A percentile compares a stretch with the other conserved stretches of the same genome.
Evolutionary conservation across 2,797 vertebrate genomes (phyloP).

Genomic region (Acipenser transmontanus): DNA sequence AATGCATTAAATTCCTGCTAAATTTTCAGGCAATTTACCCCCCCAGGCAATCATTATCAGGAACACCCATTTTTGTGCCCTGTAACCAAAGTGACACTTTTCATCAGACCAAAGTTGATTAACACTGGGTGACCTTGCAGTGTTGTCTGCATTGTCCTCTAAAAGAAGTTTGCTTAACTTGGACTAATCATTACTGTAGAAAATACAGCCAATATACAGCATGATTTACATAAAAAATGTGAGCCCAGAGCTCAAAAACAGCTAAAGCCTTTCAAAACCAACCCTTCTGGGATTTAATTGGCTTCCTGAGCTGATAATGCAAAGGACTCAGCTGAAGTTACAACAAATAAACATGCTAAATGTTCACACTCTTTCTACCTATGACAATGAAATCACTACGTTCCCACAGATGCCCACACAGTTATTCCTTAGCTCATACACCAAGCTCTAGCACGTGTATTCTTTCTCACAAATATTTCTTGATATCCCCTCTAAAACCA

Average conservation of each 20-base stretch:
- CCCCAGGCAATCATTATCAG: neutral
- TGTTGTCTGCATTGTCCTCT: neutral
- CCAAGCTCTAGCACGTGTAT: no score
- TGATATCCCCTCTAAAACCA: no score
- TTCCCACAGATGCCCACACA: no score
- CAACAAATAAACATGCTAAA: no score
- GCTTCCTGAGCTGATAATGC: neutral
- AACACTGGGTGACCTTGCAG: neutral
- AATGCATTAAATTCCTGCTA: neutral
- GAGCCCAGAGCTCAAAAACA: neutral
- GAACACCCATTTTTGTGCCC: neutral
- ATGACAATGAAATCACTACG: no score
- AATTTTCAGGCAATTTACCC: neutral
- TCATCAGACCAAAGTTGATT: neutral
- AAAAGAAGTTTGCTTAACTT: neutral
- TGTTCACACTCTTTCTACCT: no score
- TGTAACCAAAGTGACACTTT: neutral
- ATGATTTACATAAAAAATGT: neutral
- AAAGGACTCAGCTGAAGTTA: neutral
- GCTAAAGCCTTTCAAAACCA: neutral
- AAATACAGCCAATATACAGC: neutral
- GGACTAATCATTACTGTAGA: neutral
- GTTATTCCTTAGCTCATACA: no score
- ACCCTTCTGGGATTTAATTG: neutral
- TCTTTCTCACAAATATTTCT: no score